Percentiles rank a stretch among this genome's conserved stretches.
These are phyloP conservation scores for Crepidodera aurea DNA, from an alignment of 2,888 invertebrate species.

Conservation along the genomic window DNA sequence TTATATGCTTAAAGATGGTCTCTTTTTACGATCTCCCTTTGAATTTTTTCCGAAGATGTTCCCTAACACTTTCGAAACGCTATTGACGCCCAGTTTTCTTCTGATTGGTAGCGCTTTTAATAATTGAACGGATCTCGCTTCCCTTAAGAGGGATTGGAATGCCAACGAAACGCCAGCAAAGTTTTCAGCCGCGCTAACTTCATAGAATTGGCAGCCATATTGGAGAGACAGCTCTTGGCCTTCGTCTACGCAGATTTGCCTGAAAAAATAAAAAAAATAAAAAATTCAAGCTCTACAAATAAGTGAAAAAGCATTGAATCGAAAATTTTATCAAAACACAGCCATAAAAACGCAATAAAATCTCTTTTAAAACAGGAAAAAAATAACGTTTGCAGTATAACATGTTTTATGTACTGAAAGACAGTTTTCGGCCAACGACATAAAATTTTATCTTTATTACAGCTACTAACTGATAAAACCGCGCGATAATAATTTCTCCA, in stretches of 20 bases:
- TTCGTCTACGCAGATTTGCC: constrained; percentile 80
- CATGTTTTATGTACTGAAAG: background rate
- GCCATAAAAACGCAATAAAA: no score
- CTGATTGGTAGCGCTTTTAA: constrained; percentile 73
- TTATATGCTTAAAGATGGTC: constrained; percentile 81
- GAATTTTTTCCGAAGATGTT: constrained; percentile 83
- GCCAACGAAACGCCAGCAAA: constrained; percentile 82
- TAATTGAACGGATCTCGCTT: constrained; percentile 79
- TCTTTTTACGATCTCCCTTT: constrained; percentile 78
- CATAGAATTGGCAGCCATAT: constrained; percentile 84
- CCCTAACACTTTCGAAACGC: constrained; percentile 80
- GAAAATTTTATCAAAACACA: no score
- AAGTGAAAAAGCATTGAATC: no score
- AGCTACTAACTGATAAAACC: constrained; percentile 8
- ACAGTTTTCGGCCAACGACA: background rate
- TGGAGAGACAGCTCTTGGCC: constrained; percentile 80
- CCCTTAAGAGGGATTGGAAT: constrained; percentile 77
- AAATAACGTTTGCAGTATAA: no score
- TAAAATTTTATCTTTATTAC: background rate
- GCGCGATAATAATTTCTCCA: constrained; percentile 21
- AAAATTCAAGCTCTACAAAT: no score
- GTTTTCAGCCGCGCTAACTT: constrained; percentile 85
- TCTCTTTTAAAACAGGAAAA: constrained; percentile 36
- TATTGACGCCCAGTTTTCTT: constrained; percentile 78
- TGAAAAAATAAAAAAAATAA: no score